phyloP scores from a whole-genome alignment of 1,140 invertebrate genomes.

The Camponotus vicinus region DNA sequence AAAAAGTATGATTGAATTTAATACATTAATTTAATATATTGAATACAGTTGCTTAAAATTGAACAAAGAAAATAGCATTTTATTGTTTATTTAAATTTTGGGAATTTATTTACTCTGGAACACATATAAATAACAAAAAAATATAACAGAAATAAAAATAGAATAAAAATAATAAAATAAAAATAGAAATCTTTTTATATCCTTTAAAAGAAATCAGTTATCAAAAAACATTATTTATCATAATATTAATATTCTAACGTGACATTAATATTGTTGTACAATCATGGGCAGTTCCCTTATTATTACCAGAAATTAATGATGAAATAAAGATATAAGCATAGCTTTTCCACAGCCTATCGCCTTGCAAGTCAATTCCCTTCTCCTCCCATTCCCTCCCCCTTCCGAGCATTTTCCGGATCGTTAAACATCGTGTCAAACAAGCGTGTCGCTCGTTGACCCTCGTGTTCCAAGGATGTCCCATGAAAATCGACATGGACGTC shows the following conservation, averaged over 20 bases:
- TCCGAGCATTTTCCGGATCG: conserved; percentile 68
- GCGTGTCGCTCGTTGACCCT: conserved; percentile 67
- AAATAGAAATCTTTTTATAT: not conserved
- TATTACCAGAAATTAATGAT: not conserved
- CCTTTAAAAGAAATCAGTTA: not conserved
- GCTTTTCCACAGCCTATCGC: conserved; percentile 40
- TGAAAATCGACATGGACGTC: conserved; percentile 39
- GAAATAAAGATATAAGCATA: conserved; percentile 17
- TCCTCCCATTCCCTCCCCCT: not conserved
- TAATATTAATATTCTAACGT: too few species aligned
- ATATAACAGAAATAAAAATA: not conserved
- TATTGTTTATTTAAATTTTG: not conserved
- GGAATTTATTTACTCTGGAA: not conserved
- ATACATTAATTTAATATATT: too few species aligned
- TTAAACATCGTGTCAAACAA: conserved; percentile 61
- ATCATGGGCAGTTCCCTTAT: not conserved
- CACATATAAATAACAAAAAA: not conserved
- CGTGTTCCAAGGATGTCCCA: conserved; percentile 46
- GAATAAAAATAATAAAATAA: too few species aligned
- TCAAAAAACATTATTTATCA: not conserved
- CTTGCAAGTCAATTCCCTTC: conserved; percentile 36
- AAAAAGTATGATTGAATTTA: not conserved
- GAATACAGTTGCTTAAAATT: not conserved
- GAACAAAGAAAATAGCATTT: not conserved
- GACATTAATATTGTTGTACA: not conserved